Base-by-base conservation (phyloP, 2,888 invertebrate species). In the Philaethria dido region DNA sequence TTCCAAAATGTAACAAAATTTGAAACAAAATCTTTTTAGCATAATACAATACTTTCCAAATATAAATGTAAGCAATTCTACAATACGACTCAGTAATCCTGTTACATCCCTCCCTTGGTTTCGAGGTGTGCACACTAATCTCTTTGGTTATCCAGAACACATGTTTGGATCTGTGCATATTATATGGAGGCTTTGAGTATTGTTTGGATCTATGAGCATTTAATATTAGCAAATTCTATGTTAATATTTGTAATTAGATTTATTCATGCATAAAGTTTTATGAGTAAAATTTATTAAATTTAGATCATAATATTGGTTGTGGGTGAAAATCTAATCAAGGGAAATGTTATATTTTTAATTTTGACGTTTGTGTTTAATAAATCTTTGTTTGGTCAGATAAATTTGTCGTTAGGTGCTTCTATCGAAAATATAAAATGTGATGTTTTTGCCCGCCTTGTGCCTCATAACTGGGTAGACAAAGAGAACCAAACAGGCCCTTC, bases 101-200 rank as follows among this genome's bases (percentile, higher is more conserved):
- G 78, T 77, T 76, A 77, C 72, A 75, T 68, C 74, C 74, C 69
- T 48, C 73, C 73, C 73, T 68, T 69, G 70, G 72, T 73, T 72
- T 62, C 67, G 75, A 79, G 77, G 74, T 77, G 76, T 74, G 75
- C 74, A 75, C 76, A 77, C 73, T 80, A 80, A 85, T 83, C 81
- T 79, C 75, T 72, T 74, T 74, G 74, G 75, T 78, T 79, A 80
- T 82, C 81, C 80, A 77, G 76, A 77, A 77, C 80, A 82, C 81
- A 86, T 85, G 83, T 78, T 80, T 62, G 62, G 36, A 59, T 62
- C 57, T 66, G 18, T 62, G 36, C 47, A 66, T 62, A 55, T 62
- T 60, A 29, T 61, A 48, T 52, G 14, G 48, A 45, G 33, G 57
- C 47, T 57, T 57, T 52, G 16, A 18, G 55, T 55, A 59, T 65